Conservation (phyloP, 2,888 invertebrate genomes). For the Papilio demoleus region DNA sequence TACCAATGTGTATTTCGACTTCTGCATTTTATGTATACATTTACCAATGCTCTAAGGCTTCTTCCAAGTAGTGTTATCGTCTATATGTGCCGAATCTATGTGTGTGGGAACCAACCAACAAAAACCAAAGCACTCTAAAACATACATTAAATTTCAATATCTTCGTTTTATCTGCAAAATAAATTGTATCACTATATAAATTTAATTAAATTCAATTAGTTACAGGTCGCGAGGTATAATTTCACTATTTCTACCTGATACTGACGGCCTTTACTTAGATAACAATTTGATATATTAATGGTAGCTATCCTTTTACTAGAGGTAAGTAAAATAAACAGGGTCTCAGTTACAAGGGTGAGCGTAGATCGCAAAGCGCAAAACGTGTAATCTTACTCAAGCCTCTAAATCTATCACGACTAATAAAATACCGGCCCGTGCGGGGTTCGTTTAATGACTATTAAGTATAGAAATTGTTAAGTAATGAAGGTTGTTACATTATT, state of each 20-base stretch:
- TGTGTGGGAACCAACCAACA: too few relatives aligned
- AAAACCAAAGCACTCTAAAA: neutral
- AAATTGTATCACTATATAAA: slow-evolving; percentile 21
- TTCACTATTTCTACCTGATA: slow-evolving; percentile 1
- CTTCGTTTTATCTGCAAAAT: neutral
- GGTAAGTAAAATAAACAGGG: slow-evolving; percentile 37
- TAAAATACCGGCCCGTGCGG: slow-evolving; percentile 34
- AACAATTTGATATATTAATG: slow-evolving; percentile 40
- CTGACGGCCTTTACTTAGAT: neutral
- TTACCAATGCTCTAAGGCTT: too few relatives aligned
- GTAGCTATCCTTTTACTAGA: slow-evolving; percentile 37
- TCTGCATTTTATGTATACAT: neutral
- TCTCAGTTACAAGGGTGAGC: slow-evolving; percentile 37
- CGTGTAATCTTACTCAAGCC: slow-evolving; percentile 42
- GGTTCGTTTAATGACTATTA: slow-evolving; percentile 40
- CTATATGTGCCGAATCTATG: too few relatives aligned
- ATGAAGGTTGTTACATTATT: slow-evolving; percentile 37
- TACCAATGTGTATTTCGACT: too few relatives aligned
- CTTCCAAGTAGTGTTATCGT: neutral
- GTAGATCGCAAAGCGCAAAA: slow-evolving; percentile 40
- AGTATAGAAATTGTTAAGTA: slow-evolving; percentile 38
- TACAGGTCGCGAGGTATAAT: slow-evolving; percentile 1
- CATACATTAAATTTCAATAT: neutral
- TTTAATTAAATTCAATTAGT: slow-evolving; percentile 28
- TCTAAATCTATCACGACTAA: slow-evolving; percentile 43